Evolutionary conservation across 2,888 invertebrate species (phyloP).

Genomic region (Cosmia pyralina): DNA sequence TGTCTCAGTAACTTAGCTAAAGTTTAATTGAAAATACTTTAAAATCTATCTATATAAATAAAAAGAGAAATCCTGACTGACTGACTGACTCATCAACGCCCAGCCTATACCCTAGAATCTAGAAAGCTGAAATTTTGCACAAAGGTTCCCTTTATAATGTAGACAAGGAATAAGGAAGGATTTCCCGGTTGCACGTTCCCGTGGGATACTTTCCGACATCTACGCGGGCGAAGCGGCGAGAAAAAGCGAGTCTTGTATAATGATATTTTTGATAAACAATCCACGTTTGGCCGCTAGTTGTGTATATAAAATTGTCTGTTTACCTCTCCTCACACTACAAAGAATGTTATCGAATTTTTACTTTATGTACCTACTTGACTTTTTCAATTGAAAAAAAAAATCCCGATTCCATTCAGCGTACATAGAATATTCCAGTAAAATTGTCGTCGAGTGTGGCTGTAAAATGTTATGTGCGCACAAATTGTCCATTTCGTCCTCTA

Average conservation of each 20-base stretch:
- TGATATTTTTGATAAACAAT: not conserved
- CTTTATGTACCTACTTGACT: not conserved
- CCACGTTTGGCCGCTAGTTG: not conserved
- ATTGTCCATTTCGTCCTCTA: slow-evolving; percentile 66
- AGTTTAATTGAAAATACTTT: not conserved
- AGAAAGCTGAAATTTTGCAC: too few species aligned
- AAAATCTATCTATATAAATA: not conserved
- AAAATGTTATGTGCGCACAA: slow-evolving; percentile 72
- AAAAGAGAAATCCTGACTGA: too few species aligned
- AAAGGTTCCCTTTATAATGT: too few species aligned
- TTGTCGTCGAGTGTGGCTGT: slow-evolving; percentile 60
- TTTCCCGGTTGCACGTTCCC: too few species aligned
- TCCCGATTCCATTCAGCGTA: not conserved
- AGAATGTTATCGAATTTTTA: not conserved
- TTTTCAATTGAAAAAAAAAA: slow-evolving; percentile 20
- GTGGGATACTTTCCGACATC: too few species aligned
- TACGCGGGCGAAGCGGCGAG: too few species aligned
- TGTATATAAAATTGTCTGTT: not conserved
- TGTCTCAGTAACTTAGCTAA: not conserved
- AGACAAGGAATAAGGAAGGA: too few species aligned
- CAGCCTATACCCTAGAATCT: too few species aligned
- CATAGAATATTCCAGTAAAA: slow-evolving; percentile 44
- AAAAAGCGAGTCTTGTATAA: too few species aligned
- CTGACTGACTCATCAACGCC: too few species aligned
- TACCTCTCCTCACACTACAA: not conserved